These are phyloP conservation scores for Desmodus rotundus DNA, from an alignment of 2,113 vertebrate species.

Conservation along the genomic window DNA sequence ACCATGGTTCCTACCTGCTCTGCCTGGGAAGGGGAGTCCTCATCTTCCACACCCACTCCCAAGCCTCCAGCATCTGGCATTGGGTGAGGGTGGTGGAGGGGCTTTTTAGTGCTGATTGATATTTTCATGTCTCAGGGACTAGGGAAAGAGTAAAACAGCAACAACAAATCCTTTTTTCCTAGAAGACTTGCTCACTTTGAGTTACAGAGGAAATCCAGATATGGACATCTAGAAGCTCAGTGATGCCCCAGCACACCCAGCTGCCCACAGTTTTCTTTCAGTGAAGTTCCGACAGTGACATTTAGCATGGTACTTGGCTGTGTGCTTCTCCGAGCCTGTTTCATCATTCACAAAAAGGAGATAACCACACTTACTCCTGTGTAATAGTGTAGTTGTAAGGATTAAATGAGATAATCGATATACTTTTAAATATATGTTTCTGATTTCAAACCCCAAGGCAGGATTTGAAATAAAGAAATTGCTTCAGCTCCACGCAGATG, in stretches of 20 bases:
- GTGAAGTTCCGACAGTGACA: not conserved
- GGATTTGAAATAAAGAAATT: constrained; percentile 33
- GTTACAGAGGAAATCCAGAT: not conserved
- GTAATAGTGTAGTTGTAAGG: not conserved
- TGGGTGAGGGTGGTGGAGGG: not conserved
- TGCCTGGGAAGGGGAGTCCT: not conserved
- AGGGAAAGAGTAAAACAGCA: not conserved
- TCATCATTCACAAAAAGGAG: not conserved
- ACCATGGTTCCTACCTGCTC: constrained; percentile 1
- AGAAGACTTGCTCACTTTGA: not conserved
- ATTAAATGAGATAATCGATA: not conserved
- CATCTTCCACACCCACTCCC: not conserved
- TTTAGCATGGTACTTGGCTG: not conserved
- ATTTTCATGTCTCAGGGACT: not conserved
- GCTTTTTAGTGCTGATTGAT: not conserved
- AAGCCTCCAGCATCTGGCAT: not conserved
- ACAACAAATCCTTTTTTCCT: not conserved
- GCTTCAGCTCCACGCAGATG: not conserved
- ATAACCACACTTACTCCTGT: not conserved
- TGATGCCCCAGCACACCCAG: not conserved
- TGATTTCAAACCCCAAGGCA: not conserved
- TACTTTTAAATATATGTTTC: not conserved
- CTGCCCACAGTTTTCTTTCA: not conserved
- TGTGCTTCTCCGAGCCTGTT: not conserved
- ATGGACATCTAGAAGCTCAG: constrained; percentile 9